Conservation (phyloP, 2,888 invertebrate genomes). For the Amaurobius ferox region DNA sequence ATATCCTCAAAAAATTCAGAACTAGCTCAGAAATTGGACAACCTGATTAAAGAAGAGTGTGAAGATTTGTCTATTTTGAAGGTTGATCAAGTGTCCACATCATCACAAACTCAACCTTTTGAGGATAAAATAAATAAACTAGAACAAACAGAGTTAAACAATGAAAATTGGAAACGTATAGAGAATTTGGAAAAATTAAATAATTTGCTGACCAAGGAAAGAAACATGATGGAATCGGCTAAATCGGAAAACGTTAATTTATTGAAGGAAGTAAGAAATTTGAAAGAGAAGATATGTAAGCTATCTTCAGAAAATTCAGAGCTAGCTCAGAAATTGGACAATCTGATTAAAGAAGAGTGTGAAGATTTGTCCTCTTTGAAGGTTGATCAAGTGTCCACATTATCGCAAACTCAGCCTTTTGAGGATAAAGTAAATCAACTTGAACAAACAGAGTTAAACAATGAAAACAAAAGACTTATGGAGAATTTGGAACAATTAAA, state of each 20-base stretch:
- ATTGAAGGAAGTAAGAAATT: not conserved
- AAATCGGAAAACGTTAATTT: slow-evolving; percentile 35
- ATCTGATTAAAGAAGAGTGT: not conserved
- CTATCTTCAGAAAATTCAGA: not conserved
- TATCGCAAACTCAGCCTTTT: not conserved
- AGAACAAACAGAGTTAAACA: too few species aligned
- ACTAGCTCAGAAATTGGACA: slow-evolving; percentile 10
- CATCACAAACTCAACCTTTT: not conserved
- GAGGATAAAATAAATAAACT: not conserved
- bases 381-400: not conserved
- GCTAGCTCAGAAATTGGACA: slow-evolving; percentile 8
- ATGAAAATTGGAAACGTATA: slow-evolving; percentile 4
- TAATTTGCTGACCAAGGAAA: not conserved
- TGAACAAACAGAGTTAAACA: too few species aligned
- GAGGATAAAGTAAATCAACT: not conserved
- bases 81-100: not conserved
- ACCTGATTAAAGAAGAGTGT: not conserved
- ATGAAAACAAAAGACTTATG: not conserved
- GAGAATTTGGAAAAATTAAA: slow-evolving; percentile 18
- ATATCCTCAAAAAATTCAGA: too few species aligned
- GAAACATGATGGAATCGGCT: not conserved
- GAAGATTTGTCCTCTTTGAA: not conserved
- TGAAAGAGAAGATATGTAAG: not conserved
- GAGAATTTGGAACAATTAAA: not conserved
- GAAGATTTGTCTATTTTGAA: not conserved